Conservation (phyloP, 2,113 vertebrate species). For the Pelecanus crispus region DNA sequence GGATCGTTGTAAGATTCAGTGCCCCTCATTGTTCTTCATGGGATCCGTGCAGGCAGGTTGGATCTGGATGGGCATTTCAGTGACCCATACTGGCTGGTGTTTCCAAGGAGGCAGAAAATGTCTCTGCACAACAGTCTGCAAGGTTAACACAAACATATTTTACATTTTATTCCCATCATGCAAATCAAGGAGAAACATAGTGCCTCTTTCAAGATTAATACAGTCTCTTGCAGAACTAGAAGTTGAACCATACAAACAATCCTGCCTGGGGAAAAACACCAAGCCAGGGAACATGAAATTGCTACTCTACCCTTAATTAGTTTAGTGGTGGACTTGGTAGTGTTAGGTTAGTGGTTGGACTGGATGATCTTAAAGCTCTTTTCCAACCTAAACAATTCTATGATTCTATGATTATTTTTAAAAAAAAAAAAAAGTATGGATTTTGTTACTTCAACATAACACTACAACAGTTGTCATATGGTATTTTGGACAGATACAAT, state of each 20-base stretch:
- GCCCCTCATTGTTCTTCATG: background rate
- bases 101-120: background rate
- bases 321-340: no score
- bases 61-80: background rate
- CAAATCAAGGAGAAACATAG: background rate
- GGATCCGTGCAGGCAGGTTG: background rate
- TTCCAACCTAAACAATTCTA: no score
- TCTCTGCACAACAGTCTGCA: background rate
- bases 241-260: background rate
- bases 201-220: background rate
- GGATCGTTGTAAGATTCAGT: accelerated
- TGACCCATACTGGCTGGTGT: background rate
- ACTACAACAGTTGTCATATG: background rate
- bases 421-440: background rate
- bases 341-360: no score
- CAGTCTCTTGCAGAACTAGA: background rate
- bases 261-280: background rate
- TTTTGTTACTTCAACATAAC: background rate
- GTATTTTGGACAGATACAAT: background rate
- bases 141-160: background rate
- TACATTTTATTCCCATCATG: background rate
- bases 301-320: no score
- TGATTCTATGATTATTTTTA: no score
- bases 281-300: no score
- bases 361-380: no score